These are phyloP conservation scores for Paradoxurus hermaphroditus DNA, from an alignment of 2,113 vertebrate genomes.

Conservation along the genomic window DNA sequence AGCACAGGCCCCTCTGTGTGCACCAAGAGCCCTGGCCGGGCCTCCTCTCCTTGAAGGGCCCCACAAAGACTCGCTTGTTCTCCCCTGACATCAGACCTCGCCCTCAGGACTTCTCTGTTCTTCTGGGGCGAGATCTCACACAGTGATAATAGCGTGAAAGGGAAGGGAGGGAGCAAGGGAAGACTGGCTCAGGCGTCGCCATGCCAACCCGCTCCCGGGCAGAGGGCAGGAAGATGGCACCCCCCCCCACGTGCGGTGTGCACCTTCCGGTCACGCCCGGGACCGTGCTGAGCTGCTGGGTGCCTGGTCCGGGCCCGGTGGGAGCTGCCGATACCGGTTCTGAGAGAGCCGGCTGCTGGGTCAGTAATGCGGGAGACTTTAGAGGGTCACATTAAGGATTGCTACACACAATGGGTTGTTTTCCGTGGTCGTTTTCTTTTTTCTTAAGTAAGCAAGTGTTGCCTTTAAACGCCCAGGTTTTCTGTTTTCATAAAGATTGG, in stretches of 20 bases:
- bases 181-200: background rate
- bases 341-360: background rate
- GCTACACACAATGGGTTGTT: background rate
- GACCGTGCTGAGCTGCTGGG: background rate
- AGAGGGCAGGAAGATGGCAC: background rate
- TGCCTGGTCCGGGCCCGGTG: fast-evolving
- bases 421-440: background rate
- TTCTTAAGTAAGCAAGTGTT: background rate
- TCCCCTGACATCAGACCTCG: constrained; percentile 50
- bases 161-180: background rate
- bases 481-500: background rate
- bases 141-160: constrained; percentile 29
- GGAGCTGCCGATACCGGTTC: background rate
- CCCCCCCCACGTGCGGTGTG: fast-evolving
- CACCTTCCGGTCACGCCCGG: background rate
- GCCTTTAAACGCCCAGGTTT: background rate
- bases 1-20: constrained; percentile 50
- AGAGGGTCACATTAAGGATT: background rate
- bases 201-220: constrained; percentile 19
- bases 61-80: constrained; percentile 69
- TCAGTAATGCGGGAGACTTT: background rate
- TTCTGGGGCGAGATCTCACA: constrained; percentile 61
- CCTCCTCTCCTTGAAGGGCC: background rate
- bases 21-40: background rate
- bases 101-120: constrained; percentile 67